These are phyloP conservation scores for Rhynchomys soricoides DNA, from an alignment of 2,113 vertebrate genomes.

Conservation along the genomic window DNA sequence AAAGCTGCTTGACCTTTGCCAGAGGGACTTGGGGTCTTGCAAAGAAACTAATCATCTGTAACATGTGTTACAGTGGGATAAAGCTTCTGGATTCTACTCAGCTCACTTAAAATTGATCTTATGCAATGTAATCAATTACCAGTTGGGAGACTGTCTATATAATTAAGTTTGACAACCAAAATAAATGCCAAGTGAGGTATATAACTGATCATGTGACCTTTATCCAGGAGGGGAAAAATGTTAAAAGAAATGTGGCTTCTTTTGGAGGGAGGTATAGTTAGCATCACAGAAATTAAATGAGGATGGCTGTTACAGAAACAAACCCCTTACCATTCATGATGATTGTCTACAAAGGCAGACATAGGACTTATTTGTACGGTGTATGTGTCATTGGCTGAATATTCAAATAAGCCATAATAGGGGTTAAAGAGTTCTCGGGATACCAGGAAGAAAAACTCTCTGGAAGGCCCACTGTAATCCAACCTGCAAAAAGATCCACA, in stretches of 20 bases:
- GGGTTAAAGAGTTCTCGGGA: slow-evolving; percentile 99
- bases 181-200: slow-evolving; percentile 11
- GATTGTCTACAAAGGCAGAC: slow-evolving; percentile 99
- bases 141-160: background rate
- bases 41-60: background rate
- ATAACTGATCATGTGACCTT: slow-evolving; percentile 30
- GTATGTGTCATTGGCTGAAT: slow-evolving; percentile 99
- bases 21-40: background rate
- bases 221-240: background rate
- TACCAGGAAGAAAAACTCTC: slow-evolving; percentile 99
- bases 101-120: background rate
- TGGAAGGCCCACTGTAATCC: slow-evolving; percentile 98
- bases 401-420: slow-evolving; percentile 99
- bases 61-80: background rate
- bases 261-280: background rate
- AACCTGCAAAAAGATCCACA: slow-evolving; percentile 87
- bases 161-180: slow-evolving; percentile 47
- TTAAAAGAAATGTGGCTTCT: background rate
- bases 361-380: slow-evolving; percentile 99
- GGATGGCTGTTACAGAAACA: background rate
- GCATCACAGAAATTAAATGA: background rate
- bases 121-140: background rate
- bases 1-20: background rate
- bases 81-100: slow-evolving; percentile 3
- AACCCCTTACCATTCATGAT: slow-evolving; percentile 95